Evolutionary conservation across 2,113 vertebrate species (phyloP).

Genomic region (Leiothrix lutea): DNA sequence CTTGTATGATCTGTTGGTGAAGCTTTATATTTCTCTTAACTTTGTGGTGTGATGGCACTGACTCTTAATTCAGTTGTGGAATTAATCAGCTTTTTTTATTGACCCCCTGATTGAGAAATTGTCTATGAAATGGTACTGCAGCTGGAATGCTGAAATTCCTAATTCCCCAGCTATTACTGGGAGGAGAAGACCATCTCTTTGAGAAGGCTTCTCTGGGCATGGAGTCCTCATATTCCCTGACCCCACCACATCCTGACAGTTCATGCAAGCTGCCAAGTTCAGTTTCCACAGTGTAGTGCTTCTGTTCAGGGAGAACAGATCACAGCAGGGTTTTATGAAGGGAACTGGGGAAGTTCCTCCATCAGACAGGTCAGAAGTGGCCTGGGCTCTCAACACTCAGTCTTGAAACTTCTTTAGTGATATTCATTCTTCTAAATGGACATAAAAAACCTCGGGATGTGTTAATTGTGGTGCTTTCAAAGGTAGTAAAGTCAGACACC

Average conservation of each 20-base stretch:
- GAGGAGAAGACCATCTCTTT: background rate
- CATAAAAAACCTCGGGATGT: background rate
- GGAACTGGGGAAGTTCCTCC: background rate
- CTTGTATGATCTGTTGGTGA: background rate
- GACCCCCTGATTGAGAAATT: background rate
- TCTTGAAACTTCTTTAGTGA: background rate
- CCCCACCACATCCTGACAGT: background rate
- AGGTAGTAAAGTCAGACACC: background rate
- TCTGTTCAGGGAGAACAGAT: background rate
- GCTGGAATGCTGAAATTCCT: background rate
- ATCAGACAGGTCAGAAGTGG: background rate
- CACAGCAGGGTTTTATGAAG: background rate
- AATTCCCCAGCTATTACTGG: background rate
- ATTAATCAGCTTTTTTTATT: background rate
- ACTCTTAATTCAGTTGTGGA: background rate
- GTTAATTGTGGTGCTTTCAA: background rate
- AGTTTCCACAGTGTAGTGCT: rapidly evolving
- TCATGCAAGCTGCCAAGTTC: background rate
- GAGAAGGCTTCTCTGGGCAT: background rate
- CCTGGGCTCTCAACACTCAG: background rate
- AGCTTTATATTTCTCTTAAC: background rate
- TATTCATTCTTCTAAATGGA: background rate
- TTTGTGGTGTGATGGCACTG: background rate
- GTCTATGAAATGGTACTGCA: background rate
- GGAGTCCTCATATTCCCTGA: background rate